Evolutionary conservation across 1,140 invertebrate species (phyloP), one percentile per base, ranked within the genome.

Genomic region (Ips nitidus): DNA sequence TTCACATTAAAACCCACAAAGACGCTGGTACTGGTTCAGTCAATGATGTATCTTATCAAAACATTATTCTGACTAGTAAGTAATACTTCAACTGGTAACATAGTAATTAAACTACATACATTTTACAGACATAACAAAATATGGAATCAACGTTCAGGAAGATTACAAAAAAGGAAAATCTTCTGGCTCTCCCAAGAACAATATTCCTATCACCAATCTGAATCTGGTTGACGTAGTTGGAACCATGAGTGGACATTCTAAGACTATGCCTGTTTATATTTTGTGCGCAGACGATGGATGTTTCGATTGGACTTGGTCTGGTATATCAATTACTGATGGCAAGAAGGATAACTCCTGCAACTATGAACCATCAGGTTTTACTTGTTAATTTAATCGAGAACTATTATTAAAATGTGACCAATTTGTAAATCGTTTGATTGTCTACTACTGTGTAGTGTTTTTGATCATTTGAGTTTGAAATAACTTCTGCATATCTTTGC

Each of bases 1-100:
- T 73, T 62, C 69, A 73, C 45, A 69, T 73, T 8, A 73, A 73
- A 55, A 73, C 72, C 37, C 64, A 70, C 45, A 37, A 47, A 8
- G 52, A 69, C 47, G 52, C 43, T 43, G 60, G 64, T 41, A 22
- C 52, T 43, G 72, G 72, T 4, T 4, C 45, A 6, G 57, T 73
- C 7, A 45, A 8, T 6, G 66, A 67, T 52, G 61, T 73, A 5
- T 69, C 69, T 36, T 71, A 73, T 45, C 45, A 56, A 2, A 71
- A 73, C 38, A 73, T 73, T 39, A 38, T 56, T 5, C 50, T 73
- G 7, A 39, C 39, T 47, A 69, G 69, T 73, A 22, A 52, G 22
- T 22, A 22, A 0, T 22, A 22, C 22, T 22, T 22, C 22, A 22
- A 22, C 22, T 22, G 22, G 22, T 22, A 22, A 22, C 22, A 22